Percentiles rank a stretch among this genome's conserved stretches.
Evolutionary conservation across 2,797 vertebrate genomes (phyloP).

Genomic region (Sebastes kiyomatsui): DNA sequence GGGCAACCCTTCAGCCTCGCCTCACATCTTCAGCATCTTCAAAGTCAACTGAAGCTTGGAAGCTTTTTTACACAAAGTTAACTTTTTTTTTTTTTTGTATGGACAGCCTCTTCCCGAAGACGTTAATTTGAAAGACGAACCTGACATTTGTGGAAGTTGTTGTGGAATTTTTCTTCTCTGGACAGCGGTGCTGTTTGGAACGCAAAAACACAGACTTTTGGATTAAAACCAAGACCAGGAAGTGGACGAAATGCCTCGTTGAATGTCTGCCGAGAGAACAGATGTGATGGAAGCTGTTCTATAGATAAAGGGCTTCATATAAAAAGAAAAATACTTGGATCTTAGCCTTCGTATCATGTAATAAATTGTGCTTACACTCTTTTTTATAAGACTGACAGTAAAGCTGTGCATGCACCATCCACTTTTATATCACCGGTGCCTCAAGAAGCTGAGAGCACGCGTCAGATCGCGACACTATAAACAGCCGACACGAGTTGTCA

Average conservation of each 20-base stretch:
- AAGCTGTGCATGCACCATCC: constrained; percentile 74
- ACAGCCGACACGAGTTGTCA: constrained; percentile 24
- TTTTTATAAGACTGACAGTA: constrained; percentile 63
- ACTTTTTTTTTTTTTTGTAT: neutral
- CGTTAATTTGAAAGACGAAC: constrained; percentile 60
- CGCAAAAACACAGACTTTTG: constrained; percentile 52
- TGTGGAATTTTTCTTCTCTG: constrained; percentile 65
- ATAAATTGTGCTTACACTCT: constrained; percentile 66
- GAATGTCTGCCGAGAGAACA: constrained; percentile 64
- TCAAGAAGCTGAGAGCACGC: constrained; percentile 46
- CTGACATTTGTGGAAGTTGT: constrained; percentile 69
- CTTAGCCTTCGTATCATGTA: constrained; percentile 55
- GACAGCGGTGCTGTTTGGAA: constrained; percentile 62
- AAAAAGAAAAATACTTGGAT: constrained; percentile 51
- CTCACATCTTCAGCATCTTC: constrained; percentile 93
- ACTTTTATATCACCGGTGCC: constrained; percentile 63
- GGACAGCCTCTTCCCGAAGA: constrained; percentile 45
- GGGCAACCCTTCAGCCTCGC: constrained; percentile 69
- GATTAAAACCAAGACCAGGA: constrained; percentile 65
- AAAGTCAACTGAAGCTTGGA: constrained; percentile 84
- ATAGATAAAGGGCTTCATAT: constrained; percentile 62
- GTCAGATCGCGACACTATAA: constrained; percentile 48
- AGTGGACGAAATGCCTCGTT: constrained; percentile 54
- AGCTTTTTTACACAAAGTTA: neutral
- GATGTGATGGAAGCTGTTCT: constrained; percentile 67